Evolutionary conservation across 2,113 vertebrate genomes (phyloP), one percentile per base, ranked within the genome.

Genomic region (Garra rufa): DNA sequence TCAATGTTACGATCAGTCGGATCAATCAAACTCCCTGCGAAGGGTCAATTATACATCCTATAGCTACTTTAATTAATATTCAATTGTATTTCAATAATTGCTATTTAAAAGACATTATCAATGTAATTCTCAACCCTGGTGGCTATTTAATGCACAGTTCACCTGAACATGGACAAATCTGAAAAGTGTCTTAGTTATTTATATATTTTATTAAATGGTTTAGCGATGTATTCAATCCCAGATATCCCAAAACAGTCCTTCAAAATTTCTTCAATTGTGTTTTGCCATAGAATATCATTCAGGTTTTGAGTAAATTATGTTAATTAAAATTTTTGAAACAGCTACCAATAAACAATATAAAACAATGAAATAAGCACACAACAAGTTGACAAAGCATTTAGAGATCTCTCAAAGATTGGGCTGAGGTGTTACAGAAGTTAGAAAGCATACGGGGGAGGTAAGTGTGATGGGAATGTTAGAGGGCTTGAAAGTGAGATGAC

Each of bases 401-500:
- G 10, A 44, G 15, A 76, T 82, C 21, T 69, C 24, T 70, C 10
- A 71, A 73, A 61, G 26, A 30, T 38, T 61, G 21, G 11, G 70
- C 26, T 46, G 43, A 63, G 71, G 55, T 19, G 28, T 76, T 61
- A 76, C 41, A 28, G 34, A 17, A 61, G 4, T 59, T 61, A 74
- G 38, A 19, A 21, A 75, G 52, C 3, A 3, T 50, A 61, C 0
- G 28, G 28, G 61, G 43, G 21, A 48, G 24, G 11, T 38, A 55
- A 70, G 13, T 50, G 74, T 52, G 61, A 69, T 44, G 11, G 41
- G 9, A 28, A 52, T 43, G 21, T 55, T 26, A 81, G 10, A 80
- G 28, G 41, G 69, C 77, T 85, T 65, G 41, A 73, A 59, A 34
- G 84, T 74, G 77, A 30, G 84, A 73, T 28, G 28, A 15, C 34